These are phyloP conservation scores for Acrocephalus kingi DNA, from an alignment of 2,113 vertebrate species.

Conservation along the genomic window DNA sequence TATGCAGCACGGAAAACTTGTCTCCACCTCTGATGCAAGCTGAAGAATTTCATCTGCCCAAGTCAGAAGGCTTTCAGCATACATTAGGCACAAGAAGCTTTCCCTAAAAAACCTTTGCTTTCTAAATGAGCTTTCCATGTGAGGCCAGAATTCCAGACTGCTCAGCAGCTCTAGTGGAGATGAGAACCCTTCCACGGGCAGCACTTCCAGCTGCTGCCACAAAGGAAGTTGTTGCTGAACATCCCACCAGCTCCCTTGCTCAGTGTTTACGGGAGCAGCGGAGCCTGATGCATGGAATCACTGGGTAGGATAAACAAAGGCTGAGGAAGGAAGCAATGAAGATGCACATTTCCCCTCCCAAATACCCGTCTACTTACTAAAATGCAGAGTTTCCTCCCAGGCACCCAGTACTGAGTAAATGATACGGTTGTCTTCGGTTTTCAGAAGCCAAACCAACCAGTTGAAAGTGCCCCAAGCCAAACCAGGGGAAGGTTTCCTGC, in stretches of 20 bases:
- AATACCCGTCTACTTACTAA: background rate
- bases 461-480: background rate
- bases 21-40: background rate
- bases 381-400: background rate
- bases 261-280: background rate
- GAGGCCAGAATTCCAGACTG: background rate
- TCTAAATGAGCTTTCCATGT: background rate
- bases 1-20: background rate
- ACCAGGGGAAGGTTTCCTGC: background rate
- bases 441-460: background rate
- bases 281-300: background rate
- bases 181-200: background rate
- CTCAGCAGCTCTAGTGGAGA: background rate
- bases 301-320: background rate
- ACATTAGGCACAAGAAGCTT: background rate
- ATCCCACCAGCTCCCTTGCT: background rate
- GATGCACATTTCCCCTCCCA: background rate
- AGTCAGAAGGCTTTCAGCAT: background rate
- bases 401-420: background rate
- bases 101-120: background rate
- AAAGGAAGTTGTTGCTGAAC: background rate
- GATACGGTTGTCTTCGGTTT: background rate
- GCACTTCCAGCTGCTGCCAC: background rate
- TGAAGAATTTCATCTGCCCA: background rate
- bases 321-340: slow-evolving; percentile 27